Conservation (phyloP, 2,113 vertebrate species). For the Psilopogon haemacephalus region DNA sequence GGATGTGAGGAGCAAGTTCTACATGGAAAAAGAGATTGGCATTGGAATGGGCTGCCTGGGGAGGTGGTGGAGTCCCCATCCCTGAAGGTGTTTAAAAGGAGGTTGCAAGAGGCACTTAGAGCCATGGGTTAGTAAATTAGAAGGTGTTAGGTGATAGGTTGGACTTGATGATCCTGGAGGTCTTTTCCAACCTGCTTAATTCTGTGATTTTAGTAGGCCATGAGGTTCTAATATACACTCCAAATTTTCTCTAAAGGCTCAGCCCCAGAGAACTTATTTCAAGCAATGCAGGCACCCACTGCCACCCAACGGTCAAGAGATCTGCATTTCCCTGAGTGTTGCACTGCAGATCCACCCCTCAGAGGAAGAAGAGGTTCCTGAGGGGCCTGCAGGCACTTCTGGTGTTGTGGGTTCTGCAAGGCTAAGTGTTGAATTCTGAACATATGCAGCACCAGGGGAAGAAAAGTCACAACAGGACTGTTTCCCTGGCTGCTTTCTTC, state of each 20-base stretch:
- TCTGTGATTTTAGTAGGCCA: too few species aligned
- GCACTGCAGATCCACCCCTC: background rate
- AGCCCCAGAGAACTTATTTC: background rate
- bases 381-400: background rate
- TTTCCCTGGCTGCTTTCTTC: background rate
- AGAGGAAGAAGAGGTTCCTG: background rate
- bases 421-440: background rate
- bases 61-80: too few species aligned
- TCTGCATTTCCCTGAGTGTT: background rate
- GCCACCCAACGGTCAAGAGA: background rate
- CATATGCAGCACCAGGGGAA: background rate
- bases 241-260: background rate
- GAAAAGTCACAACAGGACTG: accelerated
- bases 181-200: too few species aligned
- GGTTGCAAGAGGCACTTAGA: too few species aligned
- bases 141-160: too few species aligned
- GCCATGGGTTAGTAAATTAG: too few species aligned
- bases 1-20: too few species aligned
- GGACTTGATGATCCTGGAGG: too few species aligned
- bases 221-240: background rate
- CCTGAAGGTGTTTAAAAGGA: too few species aligned
- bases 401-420: background rate
- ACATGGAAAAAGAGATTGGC: too few species aligned
- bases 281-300: background rate
- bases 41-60: too few species aligned